These are phyloP conservation scores for Elegia similella DNA, from an alignment of 2,888 invertebrate species.

Conservation along the genomic window DNA sequence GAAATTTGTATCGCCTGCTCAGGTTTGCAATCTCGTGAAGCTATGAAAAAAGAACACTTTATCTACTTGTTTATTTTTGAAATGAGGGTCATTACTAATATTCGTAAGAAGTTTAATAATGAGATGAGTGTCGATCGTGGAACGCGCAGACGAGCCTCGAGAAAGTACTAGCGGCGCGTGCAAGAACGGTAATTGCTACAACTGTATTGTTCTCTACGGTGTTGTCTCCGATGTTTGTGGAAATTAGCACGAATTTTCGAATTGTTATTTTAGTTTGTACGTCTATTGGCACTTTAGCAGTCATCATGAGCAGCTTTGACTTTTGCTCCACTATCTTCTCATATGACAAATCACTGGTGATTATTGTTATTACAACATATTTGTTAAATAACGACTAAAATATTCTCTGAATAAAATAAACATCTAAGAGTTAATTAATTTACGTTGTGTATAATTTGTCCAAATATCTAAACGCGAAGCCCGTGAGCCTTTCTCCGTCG, in stretches of 20 bases:
- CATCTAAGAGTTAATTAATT: conserved; percentile 8
- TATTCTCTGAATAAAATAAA: conserved; percentile 12
- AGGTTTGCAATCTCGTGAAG: no score
- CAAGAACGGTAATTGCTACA: conserved; percentile 61
- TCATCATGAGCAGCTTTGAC: not conserved
- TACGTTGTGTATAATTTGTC: conserved; percentile 23
- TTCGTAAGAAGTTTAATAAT: conserved; percentile 62
- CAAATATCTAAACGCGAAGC: conserved; percentile 35
- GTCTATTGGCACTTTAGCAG: no score
- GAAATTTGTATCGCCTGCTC: no score
- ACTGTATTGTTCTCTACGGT: conserved; percentile 49
- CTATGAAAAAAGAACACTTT: no score
- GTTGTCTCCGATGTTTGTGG: conserved; percentile 26
- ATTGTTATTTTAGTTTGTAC: no score
- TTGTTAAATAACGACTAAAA: conserved; percentile 1
- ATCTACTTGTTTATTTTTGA: no score
- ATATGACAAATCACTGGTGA: not conserved
- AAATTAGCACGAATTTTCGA: conserved; percentile 21
- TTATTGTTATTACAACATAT: not conserved
- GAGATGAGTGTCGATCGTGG: conserved; percentile 68
- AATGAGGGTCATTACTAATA: no score
- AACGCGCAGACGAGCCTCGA: conserved; percentile 45
- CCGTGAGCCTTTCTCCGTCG: conserved; percentile 66
- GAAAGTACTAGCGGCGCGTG: conserved; percentile 64
- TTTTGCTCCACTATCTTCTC: not conserved